These are phyloP conservation scores for Dexiosoma caninum DNA, from an alignment of 2,888 invertebrate species.

Conservation along the genomic window DNA sequence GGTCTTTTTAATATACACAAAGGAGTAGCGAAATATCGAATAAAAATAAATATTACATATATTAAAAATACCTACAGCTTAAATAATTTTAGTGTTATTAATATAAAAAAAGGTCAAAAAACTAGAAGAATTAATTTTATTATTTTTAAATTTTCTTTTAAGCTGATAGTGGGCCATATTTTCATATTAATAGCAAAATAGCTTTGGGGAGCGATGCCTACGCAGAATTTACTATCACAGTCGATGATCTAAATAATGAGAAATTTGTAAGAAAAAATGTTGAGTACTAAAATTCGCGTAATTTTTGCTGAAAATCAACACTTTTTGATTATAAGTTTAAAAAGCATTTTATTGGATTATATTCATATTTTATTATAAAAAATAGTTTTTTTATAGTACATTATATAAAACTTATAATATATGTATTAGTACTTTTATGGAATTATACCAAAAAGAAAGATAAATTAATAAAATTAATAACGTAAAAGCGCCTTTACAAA, in stretches of 20 bases:
- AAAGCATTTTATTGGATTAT: slow-evolving; percentile 47
- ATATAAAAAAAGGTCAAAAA: not conserved
- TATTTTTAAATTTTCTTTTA: slow-evolving; percentile 23
- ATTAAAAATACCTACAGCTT: too few relatives aligned
- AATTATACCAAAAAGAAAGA: too few relatives aligned
- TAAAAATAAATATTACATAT: too few relatives aligned
- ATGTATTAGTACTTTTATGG: too few relatives aligned
- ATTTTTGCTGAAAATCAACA: not conserved
- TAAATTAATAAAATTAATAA: too few relatives aligned
- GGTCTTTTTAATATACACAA: too few relatives aligned
- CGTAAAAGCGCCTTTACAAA: too few relatives aligned
- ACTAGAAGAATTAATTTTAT: too few relatives aligned
- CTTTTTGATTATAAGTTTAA: slow-evolving; percentile 12
- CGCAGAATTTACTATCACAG: slow-evolving; percentile 70
- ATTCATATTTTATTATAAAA: slow-evolving; percentile 44
- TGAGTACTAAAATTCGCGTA: slow-evolving; percentile 65
- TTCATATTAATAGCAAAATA: slow-evolving; percentile 70
- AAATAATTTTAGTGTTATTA: too few relatives aligned
- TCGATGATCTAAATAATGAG: slow-evolving; percentile 71
- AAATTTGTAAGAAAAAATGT: slow-evolving; percentile 66
- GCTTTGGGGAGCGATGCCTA: slow-evolving; percentile 68
- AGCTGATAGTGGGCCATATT: slow-evolving; percentile 75
- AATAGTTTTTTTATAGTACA: slow-evolving; percentile 41
- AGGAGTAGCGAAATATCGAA: too few relatives aligned
- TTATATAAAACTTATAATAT: slow-evolving; percentile 25